Evolutionary conservation across 1,140 invertebrate species (phyloP).

Genomic region (Drosophila dunni): DNA sequence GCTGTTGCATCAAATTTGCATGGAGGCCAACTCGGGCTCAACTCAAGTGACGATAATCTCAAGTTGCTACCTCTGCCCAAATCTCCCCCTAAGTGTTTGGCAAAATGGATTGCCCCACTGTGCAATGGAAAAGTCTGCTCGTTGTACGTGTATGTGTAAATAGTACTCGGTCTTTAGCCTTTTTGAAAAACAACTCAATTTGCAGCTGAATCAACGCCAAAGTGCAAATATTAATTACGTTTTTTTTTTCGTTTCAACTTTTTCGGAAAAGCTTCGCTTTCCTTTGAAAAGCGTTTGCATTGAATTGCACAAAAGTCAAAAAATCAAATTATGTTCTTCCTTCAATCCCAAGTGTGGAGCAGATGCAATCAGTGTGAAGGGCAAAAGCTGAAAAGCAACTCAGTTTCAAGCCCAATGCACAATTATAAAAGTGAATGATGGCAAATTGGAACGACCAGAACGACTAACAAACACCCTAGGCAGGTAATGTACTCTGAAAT

Average conservation of each 20-base stretch:
- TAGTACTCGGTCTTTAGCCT: slow-evolving; percentile 39
- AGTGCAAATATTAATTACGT: slow-evolving; percentile 46
- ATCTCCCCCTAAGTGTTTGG: slow-evolving; percentile 26
- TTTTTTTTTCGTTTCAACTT: slow-evolving; percentile 1
- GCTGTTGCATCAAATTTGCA: slow-evolving; percentile 73
- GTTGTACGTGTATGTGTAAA: slow-evolving; percentile 63
- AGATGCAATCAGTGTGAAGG: slow-evolving; percentile 26
- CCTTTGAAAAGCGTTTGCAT: slow-evolving; percentile 10
- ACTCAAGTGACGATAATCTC: slow-evolving; percentile 77
- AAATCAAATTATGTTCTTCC: slow-evolving; percentile 66
- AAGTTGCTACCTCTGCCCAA: slow-evolving; percentile 41
- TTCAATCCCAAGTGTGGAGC: slow-evolving; percentile 35
- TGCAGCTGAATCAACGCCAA: slow-evolving; percentile 37
- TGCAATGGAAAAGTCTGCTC: slow-evolving; percentile 36
- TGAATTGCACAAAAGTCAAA: slow-evolving; percentile 30
- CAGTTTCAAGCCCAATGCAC: not conserved
- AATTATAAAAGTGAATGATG: not conserved
- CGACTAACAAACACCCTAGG: not conserved
- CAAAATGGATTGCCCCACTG: slow-evolving; percentile 59
- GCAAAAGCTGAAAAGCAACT: slow-evolving; percentile 21
- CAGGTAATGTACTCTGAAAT: too few species aligned
- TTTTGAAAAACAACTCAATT: slow-evolving; percentile 48
- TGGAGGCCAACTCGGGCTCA: slow-evolving; percentile 44
- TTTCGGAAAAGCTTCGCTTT: not conserved
- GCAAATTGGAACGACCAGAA: too few species aligned